Evolutionary conservation across 2,888 invertebrate genomes (phyloP), one percentile per base, ranked within the genome.

Genomic region (Odiellus spinosus): DNA sequence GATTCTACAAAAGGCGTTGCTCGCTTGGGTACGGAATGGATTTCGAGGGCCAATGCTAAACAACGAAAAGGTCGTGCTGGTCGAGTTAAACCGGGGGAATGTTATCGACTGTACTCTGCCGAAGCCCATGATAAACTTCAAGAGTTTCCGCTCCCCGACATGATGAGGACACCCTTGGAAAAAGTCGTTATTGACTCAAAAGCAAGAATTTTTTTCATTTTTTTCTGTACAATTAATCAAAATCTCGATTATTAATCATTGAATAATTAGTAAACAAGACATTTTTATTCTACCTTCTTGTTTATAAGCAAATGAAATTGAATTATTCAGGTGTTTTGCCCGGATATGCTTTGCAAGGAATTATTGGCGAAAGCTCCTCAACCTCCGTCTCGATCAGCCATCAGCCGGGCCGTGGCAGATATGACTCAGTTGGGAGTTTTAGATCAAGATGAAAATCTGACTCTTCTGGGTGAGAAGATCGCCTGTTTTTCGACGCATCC

Each of bases 41-140:
- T 84, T 1, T 77, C 83, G 2, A 64, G 77, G 56, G 88, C 91
- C 1, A 93, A 91, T 68, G 76, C 87, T 1, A 73, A 73, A 47
- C 93, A 93, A 65, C 73, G 93, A 59, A 76, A 75, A 19, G 93
- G 93, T 1, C 73, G 91, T 48, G 87, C 88, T 12, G 93, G 93
- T 11, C 76, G 90, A 49, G 87, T 88, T 1, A 80, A 80, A 61
- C 75, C 82, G 0, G 93, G 93, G 2, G 68, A 80, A 49, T 91
- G 91, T 61, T 93, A 80, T 63, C 87, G 88, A 64, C 64, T 93
- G 18, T 78, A 77, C 60, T 77, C 80, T 6, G 71, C 74, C 57
- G 76, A 72, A 36, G 74, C 87, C 10, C 77, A 80, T 50, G 60
- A 64, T 33, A 60, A 64, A 0, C 70, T 91, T 45, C 44, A 36